These are phyloP conservation scores for Oncorhynchus keta DNA, from an alignment of 2,113 vertebrate genomes.

Conservation along the genomic window DNA sequence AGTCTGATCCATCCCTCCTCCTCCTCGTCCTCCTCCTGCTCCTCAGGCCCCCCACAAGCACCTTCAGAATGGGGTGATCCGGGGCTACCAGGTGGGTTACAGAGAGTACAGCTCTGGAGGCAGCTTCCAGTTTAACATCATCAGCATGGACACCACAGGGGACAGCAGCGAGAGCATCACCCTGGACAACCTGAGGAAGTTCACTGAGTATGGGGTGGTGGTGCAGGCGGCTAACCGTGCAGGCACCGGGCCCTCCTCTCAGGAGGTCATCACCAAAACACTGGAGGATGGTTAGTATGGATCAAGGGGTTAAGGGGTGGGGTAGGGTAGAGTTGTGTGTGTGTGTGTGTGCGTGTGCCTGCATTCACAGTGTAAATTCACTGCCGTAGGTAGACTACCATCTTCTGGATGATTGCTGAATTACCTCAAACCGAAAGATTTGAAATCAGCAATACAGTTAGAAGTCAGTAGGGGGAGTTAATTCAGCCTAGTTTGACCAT, in stretches of 20 bases:
- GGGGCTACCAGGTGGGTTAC: conserved; percentile 96
- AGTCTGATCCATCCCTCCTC: not conserved
- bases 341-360: not conserved
- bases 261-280: conserved; percentile 96
- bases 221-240: conserved; percentile 97
- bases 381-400: conserved; percentile 25
- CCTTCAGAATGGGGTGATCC: conserved; percentile 95
- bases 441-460: too few relatives aligned
- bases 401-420: conserved; percentile 47
- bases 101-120: conserved; percentile 93
- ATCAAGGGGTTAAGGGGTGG: too few relatives aligned
- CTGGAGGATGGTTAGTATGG: conserved; percentile 87
- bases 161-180: conserved; percentile 92
- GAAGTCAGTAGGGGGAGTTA: not conserved
- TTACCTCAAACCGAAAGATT: not conserved
- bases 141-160: conserved; percentile 94
- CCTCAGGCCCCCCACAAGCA: conserved; percentile 90
- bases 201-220: conserved; percentile 97
- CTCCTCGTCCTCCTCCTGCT: not conserved
- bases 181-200: conserved; percentile 95
- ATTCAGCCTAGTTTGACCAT: not conserved
- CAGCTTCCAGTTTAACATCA: conserved; percentile 95
- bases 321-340: too few relatives aligned
- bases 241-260: conserved; percentile 94
- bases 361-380: too few relatives aligned